phyloP scores from a whole-genome alignment of 2,888 invertebrate species.

The Tupiocoris notatus region DNA sequence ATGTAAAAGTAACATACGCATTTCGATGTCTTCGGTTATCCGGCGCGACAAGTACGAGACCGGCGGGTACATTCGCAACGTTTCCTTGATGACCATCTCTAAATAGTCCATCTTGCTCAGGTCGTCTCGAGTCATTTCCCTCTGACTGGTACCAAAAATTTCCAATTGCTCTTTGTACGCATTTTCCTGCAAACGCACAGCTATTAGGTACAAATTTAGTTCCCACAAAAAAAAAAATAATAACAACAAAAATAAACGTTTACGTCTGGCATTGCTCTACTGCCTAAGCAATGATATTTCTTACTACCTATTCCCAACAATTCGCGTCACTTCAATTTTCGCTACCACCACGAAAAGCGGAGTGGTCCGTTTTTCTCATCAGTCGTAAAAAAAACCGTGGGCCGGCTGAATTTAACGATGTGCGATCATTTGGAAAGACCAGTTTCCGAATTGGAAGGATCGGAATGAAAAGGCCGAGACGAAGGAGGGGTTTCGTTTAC shows the following conservation, averaged over 20 bases:
- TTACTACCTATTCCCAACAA: too few species aligned
- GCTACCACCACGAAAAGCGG: too few species aligned
- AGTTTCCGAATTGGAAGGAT: neutral
- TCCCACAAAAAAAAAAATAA: too few species aligned
- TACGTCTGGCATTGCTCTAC: too few species aligned
- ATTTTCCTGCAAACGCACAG: slow-evolving; percentile 48
- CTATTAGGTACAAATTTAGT: too few species aligned
- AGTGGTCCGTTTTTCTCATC: neutral
- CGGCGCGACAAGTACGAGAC: slow-evolving; percentile 1
- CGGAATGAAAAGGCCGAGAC: neutral
- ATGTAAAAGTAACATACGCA: slow-evolving; percentile 11
- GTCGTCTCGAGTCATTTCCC: slow-evolving; percentile 49
- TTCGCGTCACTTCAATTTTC: too few species aligned
- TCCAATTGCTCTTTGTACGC: slow-evolving; percentile 48
- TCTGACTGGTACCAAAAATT: slow-evolving; percentile 49
- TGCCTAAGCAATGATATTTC: too few species aligned
- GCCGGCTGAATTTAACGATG: neutral
- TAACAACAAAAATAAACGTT: too few species aligned
- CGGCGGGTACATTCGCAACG: slow-evolving; percentile 13
- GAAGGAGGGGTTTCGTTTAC: neutral
- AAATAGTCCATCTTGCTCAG: slow-evolving; percentile 49
- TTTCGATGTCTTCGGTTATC: neutral
- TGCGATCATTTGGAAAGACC: neutral
- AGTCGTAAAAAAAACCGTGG: neutral
- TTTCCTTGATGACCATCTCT: slow-evolving; percentile 44